Percentiles rank a stretch among this genome's conserved stretches.
Conservation (phyloP, 2,888 invertebrate genomes). For the Hyposoter didymator region DNA sequence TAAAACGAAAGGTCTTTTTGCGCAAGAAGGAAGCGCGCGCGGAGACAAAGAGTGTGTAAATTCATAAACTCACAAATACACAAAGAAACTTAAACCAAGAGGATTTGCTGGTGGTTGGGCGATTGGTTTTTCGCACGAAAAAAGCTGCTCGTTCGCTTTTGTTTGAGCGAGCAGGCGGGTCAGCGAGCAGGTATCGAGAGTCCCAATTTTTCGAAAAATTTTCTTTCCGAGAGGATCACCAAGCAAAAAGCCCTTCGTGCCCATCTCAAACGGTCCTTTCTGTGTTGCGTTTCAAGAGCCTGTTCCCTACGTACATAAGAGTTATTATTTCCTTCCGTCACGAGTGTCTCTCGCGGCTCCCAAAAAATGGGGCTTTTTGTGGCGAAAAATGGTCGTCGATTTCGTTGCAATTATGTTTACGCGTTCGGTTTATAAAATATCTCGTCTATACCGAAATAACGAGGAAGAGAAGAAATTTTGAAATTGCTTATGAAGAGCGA, state of each 20-base stretch:
- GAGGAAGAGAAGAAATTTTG: constrained; percentile 56
- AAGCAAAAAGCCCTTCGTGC: constrained; percentile 38
- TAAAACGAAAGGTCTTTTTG: constrained; percentile 68
- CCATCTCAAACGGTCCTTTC: constrained; percentile 15
- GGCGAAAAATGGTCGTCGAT: constrained; percentile 34
- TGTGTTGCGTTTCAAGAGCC: constrained; percentile 17
- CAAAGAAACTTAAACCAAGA: neutral
- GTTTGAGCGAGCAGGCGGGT: constrained; percentile 13
- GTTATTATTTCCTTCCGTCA: constrained; percentile 5
- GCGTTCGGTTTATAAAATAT: constrained; percentile 32
- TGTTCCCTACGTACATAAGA: neutral
- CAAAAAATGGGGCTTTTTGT: constrained; percentile 24
- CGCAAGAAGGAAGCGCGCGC: constrained; percentile 4
- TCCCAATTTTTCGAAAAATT: constrained; percentile 26
- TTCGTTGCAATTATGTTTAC: constrained; percentile 33
- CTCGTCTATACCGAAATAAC: neutral
- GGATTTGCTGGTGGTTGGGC: constrained; percentile 9
- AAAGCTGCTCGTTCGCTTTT: constrained; percentile 21
- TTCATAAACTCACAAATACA: constrained; percentile 77
- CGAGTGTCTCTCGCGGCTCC: neutral
- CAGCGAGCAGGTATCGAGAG: constrained; percentile 42
- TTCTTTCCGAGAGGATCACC: neutral
- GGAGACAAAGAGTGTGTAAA: constrained; percentile 78
- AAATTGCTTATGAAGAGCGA: constrained; percentile 45
- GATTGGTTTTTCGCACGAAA: constrained; percentile 41